Evolutionary conservation across 2,888 invertebrate genomes (phyloP), one percentile per base, ranked within the genome.

Genomic region (Balanococcus diminutus): DNA sequence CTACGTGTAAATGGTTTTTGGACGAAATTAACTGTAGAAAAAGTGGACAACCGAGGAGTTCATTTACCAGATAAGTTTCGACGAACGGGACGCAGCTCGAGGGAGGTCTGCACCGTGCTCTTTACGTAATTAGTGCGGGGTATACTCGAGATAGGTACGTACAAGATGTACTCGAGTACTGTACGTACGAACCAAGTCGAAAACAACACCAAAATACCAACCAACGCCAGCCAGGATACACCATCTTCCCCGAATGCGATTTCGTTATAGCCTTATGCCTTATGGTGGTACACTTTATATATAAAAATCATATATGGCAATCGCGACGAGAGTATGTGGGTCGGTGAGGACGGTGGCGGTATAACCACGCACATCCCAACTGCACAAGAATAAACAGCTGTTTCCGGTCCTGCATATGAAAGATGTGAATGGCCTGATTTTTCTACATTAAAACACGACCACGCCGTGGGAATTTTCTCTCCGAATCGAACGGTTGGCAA

Each of bases 401-500:
- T 79, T 85, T 85, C 85, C 85, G 85, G 85, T 85, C 85, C 83
- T 83, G 83, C 83, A 56, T 51, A 83, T 36, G 84, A 84, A 42
- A 67, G 84, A 85, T 82, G 79, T 79, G 79, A 85, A 85, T 85
- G 85, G 85, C 72, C 85, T 79, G 85, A 85, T 39, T 79, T 79
- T 75, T 85, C 42, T 42, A 85, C 31, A 79, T 75, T 67, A 84
- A 84, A 84, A 84, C 39, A 84, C 67, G 39, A 83, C 83, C 83
- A 75, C 84, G 28, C 32, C 72, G 79, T 75, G 84, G 85, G 85
- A 85, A 85, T 85, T 75, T 79, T 85, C 32, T 51, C 42, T 51
- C 51, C 28, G 31, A 79, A 75, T 85, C 85, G 75, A 85, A 85
- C 75, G 85, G 75, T 85, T 79, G 85, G 85, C 79, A 85, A 85